These are phyloP conservation scores for Climacteris rufus DNA, from an alignment of 2,113 vertebrate genomes.

Conservation along the genomic window DNA sequence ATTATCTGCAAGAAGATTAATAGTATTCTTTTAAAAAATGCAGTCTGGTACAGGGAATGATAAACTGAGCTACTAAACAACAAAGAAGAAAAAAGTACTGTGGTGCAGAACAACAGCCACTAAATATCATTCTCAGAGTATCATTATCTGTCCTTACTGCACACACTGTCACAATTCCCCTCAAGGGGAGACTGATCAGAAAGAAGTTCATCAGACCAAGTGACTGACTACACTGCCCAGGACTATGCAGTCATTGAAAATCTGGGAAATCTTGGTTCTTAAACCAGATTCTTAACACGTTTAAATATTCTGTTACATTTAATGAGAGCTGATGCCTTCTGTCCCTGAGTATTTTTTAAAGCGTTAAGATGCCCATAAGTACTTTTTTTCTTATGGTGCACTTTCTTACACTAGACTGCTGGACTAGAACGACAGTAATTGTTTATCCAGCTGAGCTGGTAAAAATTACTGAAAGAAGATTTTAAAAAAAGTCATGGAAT, in stretches of 20 bases:
- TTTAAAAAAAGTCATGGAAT: neutral
- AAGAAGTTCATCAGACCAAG: neutral
- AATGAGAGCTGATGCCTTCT: neutral
- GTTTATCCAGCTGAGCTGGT: neutral
- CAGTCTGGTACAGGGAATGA: neutral
- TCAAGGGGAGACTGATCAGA: neutral
- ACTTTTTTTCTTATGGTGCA: neutral
- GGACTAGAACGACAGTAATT: neutral
- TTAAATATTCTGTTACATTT: neutral
- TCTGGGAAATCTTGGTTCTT: neutral
- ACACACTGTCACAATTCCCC: neutral
- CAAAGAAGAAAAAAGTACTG: neutral
- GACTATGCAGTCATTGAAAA: neutral
- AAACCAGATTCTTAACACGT: neutral
- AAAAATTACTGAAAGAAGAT: neutral
- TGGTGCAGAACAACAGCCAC: neutral
- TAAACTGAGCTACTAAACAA: neutral
- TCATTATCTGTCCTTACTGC: neutral
- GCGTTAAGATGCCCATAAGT: neutral
- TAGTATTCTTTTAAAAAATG: neutral
- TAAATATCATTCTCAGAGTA: neutral
- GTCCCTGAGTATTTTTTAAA: neutral
- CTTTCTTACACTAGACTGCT: neutral
- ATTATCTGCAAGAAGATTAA: neutral
- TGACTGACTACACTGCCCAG: neutral